A percentile compares a stretch with the other conserved stretches of the same genome.
phyloP scores from a whole-genome alignment of 2,888 invertebrate genomes.

The Tachina fera region DNA sequence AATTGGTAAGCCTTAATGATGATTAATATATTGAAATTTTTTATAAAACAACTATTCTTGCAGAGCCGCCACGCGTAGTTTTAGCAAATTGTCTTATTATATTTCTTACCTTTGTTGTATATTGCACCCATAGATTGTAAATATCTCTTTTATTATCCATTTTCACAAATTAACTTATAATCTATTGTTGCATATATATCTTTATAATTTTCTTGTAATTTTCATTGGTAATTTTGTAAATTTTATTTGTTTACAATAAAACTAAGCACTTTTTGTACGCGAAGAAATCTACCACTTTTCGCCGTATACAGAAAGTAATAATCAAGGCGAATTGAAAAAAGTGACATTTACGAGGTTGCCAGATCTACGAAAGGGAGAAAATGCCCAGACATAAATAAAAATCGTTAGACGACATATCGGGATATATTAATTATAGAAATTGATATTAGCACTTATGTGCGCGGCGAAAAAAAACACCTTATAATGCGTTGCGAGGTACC shows the following conservation, averaged over 20 bases:
- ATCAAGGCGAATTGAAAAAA: not conserved
- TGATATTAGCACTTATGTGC: no score
- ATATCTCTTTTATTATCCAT: constrained; percentile 84
- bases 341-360: not conserved
- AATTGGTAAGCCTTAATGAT: constrained; percentile 7
- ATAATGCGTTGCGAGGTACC: no score
- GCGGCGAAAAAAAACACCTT: no score
- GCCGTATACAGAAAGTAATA: constrained; percentile 2
- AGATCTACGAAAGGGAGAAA: not conserved
- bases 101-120: constrained; percentile 84
- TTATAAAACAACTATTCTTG: constrained; percentile 25
- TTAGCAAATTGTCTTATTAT: constrained; percentile 1
- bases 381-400: no score
- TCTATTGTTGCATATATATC: constrained; percentile 61
- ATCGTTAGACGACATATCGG: no score
- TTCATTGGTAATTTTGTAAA: constrained; percentile 55
- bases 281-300: constrained; percentile 52
- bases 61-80: constrained; percentile 55
- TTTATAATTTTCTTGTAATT: constrained; percentile 25
- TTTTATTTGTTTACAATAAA: constrained; percentile 68
- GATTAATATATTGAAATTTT: constrained; percentile 59
- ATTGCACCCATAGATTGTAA: constrained; percentile 84
- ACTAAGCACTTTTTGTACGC: constrained; percentile 54
- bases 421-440: no score
- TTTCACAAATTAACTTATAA: constrained; percentile 53